phyloP scores from a whole-genome alignment of 2,888 invertebrate genomes.

The Epiblema foenella region DNA sequence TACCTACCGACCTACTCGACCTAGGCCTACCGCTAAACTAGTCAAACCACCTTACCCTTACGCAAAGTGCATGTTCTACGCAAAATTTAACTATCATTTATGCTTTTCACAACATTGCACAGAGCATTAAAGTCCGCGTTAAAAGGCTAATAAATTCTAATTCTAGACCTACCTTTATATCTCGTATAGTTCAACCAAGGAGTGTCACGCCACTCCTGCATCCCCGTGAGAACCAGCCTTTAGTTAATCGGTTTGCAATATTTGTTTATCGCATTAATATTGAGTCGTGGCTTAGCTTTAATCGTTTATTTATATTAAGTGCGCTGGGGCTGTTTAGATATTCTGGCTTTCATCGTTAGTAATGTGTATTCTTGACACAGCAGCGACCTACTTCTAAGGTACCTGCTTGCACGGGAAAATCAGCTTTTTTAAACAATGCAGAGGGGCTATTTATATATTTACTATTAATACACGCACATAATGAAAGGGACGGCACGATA shows the following conservation, averaged over 20 bases:
- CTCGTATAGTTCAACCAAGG: constrained; percentile 24
- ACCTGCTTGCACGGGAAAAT: too few species aligned
- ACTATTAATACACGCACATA: too few species aligned
- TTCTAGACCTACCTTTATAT: constrained; percentile 9
- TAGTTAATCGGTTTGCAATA: constrained; percentile 21
- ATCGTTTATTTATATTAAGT: constrained; percentile 1
- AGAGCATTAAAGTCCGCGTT: constrained; percentile 15
- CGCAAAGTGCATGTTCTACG: constrained; percentile 21
- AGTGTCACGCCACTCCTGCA: constrained; percentile 40
- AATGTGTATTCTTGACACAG: neutral
- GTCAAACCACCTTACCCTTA: constrained; percentile 4
- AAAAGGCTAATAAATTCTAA: constrained; percentile 28
- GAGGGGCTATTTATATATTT: too few species aligned
- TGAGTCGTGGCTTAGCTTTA: constrained; percentile 24
- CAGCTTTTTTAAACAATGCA: neutral
- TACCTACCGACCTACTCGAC: neutral
- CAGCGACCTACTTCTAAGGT: neutral
- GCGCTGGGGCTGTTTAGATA: neutral
- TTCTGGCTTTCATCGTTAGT: neutral
- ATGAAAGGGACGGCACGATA: too few species aligned
- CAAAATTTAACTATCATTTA: constrained; percentile 19
- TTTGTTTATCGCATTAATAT: constrained; percentile 33
- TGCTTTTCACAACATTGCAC: constrained; percentile 30
- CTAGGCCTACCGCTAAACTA: neutral
- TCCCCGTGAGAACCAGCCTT: constrained; percentile 34